Evolutionary conservation across 1,140 invertebrate genomes (phyloP).

Genomic region (Drosophila varians): DNA sequence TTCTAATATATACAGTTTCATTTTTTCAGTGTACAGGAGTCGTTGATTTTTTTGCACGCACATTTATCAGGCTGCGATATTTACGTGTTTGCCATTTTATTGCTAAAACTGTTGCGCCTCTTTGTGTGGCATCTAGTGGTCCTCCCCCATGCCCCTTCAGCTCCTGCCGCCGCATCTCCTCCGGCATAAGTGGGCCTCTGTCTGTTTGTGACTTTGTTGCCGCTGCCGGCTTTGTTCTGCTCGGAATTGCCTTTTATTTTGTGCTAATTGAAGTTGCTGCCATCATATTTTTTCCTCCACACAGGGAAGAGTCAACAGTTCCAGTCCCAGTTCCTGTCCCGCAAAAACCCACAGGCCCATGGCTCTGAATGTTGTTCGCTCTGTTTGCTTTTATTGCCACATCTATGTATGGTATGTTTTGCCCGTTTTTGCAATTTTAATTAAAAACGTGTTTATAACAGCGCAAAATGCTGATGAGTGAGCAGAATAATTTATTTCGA

Average conservation of each 20-base stretch:
- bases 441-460: slow-evolving; percentile 83
- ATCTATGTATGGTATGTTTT: slow-evolving; percentile 54
- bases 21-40: slow-evolving; percentile 9
- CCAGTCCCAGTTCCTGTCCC: too few species aligned
- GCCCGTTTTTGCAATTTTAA: slow-evolving; percentile 80
- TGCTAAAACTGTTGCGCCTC: slow-evolving; percentile 78
- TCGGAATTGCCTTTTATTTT: slow-evolving; percentile 80
- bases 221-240: slow-evolving; percentile 70
- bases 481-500: slow-evolving; percentile 79
- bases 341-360: slow-evolving; percentile 4
- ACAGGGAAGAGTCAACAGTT: too few species aligned
- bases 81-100: slow-evolving; percentile 79
- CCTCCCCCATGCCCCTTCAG: neutral
- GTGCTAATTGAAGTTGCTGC: slow-evolving; percentile 79
- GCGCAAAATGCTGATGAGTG: slow-evolving; percentile 79
- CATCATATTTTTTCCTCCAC: slow-evolving; percentile 68
- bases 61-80: slow-evolving; percentile 71
- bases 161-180: neutral
- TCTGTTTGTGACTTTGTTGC: slow-evolving; percentile 67
- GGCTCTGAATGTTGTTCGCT: slow-evolving; percentile 8
- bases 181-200: slow-evolving; percentile 42
- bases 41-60: slow-evolving; percentile 49
- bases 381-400: slow-evolving; percentile 64
- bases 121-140: slow-evolving; percentile 30
- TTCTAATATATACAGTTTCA: neutral